Evolutionary conservation across 2,888 invertebrate species (phyloP), one percentile per base, ranked within the genome.

Genomic region (Harpalus rubripes): DNA sequence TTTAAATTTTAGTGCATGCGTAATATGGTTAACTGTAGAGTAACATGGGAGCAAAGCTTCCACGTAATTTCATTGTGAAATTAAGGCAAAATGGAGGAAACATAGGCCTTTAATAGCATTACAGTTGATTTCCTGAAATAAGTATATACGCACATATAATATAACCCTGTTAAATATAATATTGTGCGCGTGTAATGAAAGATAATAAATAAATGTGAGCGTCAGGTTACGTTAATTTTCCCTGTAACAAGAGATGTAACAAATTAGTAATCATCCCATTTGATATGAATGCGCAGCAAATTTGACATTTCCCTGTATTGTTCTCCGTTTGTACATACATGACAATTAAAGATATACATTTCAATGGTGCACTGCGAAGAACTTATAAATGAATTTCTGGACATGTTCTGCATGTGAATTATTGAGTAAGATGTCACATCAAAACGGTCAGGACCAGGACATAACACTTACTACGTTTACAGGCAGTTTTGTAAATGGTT

Each of bases 121-220:
- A 63, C 0, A 12, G 26, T 12, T 16, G 22, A 63, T 63, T 63
- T 63, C 26, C 63, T 63, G 10, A 63, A 63, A 63, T 22, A 59
- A 59, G 18, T 59, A 59, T 59, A 63, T 10, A 26, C 12, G 7
- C 10, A 22, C 63, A 22, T 8, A 63, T 10, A 63, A 61, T 10
- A 63, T 4, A 18, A 18, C 26, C 26, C 1, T 26, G 7, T 18
- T 63, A 59, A 59, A 59, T 59, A 59, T 59, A 26, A 10, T 26
- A 26, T 63, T 63, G 26, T 63, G n/a, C 12, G 26, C 22, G 0
- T 32, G 26, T 12, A 26, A 63, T 18, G 26, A 63, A 10, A 1
- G 63, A 26, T 63, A 63, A 63, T 63, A 22, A 22, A 22, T 22
- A 6, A 63, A 63, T 63, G 63, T 26, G 63, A 12, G 26, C 26